Conservation (phyloP, 2,113 vertebrate species). For the Ondatra zibethicus region DNA sequence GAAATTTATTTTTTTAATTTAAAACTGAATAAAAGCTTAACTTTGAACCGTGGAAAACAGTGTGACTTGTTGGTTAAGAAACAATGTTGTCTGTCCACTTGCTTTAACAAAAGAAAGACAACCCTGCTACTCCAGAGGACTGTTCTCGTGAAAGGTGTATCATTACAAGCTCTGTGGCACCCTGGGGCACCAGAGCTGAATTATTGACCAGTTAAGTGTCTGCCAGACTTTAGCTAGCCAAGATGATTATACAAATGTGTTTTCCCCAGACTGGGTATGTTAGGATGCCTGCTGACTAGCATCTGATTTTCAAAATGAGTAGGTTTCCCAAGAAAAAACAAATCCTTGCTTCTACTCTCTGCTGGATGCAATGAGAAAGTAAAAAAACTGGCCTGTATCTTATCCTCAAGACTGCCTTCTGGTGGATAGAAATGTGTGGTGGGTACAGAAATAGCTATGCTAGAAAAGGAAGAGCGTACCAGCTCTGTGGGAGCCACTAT, state of each 20-base stretch:
- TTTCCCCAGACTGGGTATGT: neutral
- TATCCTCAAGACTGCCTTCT: neutral
- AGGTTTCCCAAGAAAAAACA: neutral
- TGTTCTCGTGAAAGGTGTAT: neutral
- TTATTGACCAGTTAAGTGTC: neutral
- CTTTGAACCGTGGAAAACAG: slow-evolving; percentile 89
- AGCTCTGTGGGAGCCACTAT: neutral
- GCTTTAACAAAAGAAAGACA: neutral
- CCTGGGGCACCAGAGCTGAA: neutral
- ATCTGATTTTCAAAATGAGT: neutral
- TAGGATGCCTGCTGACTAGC: neutral
- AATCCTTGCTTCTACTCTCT: neutral
- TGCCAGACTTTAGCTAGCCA: slow-evolving; percentile 27
- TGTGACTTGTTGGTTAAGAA: slow-evolving; percentile 86
- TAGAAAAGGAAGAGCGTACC: neutral
- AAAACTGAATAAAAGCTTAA: slow-evolving; percentile 91
- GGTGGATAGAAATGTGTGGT: neutral
- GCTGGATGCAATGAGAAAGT: neutral
- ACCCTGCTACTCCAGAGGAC: neutral
- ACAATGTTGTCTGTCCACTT: neutral
- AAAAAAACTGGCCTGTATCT: neutral
- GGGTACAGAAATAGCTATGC: neutral
- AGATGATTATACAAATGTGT: neutral
- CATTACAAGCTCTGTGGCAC: neutral
- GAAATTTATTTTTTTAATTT: slow-evolving; percentile 95